Evolutionary conservation across 2,888 invertebrate species (phyloP), one percentile per base, ranked within the genome.

Genomic region (Dusona sp.): DNA sequence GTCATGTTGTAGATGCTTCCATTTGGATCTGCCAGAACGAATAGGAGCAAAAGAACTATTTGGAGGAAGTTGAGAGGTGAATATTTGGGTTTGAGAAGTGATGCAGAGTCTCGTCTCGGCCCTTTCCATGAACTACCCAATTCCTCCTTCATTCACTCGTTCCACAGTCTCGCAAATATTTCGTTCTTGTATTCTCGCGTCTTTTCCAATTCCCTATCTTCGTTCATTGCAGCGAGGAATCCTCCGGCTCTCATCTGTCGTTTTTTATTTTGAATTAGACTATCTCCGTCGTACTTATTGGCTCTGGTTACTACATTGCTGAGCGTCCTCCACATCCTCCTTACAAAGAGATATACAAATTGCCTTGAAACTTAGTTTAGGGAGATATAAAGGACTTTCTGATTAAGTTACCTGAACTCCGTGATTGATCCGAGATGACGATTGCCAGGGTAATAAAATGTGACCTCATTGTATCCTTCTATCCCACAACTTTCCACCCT

Each of bases 351-450:
- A 93, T 92, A 93, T 92, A 91, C 92, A 93, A 94, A 94, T 94
- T 94, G 94, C 92, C 93, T 93, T 87, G 92, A 89, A 94, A 94
- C 93, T 94, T 92, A 93, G 93, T 94, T 94, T 94, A 90, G 91
- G 87, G 88, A 91, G 92, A 93, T 92, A 92, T 93, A 93, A 93
- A 92, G 92, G 93, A 93, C 93, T 93, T 93, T 93, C 90, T 92
- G 92, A 94, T 94, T 93, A 92, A 92, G 92, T 93, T 93, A 93
- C 91, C 90, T 88, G 88, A 87, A 90, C 90, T 90, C 88, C 90
- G 90, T 91, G 93, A 93, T 93, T 93, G 93, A 93, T 93, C 91
- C 89, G 89, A 90, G 90, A 93, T 91, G 92, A 93, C 92, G 91
- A 92, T 91, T 91, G 90, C 88, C 85, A 79, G 86, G 77, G 79